These are phyloP conservation scores for Lacanobia wlatinum DNA, from an alignment of 2,888 invertebrate species.

Conservation along the genomic window DNA sequence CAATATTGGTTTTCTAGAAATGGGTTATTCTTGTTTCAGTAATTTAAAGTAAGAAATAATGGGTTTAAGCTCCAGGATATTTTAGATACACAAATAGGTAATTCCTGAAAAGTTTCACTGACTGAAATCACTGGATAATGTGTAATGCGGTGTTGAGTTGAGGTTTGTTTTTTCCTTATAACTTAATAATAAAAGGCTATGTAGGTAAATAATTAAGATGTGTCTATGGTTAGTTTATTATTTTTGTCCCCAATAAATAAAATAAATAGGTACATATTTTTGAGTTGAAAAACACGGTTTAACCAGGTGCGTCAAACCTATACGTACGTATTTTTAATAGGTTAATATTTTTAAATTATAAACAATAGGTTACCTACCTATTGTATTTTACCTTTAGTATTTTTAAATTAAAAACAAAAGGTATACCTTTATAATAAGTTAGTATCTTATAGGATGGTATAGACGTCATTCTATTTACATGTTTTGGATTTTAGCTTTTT, in stretches of 20 bases:
- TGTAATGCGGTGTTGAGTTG: neutral
- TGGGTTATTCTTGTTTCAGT: neutral
- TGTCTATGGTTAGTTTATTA: neutral
- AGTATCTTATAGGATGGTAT: neutral
- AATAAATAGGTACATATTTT: neutral
- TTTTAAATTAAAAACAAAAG: slow-evolving; percentile 7
- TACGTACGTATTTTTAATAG: too few species aligned
- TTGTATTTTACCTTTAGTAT: too few species aligned
- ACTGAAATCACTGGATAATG: neutral
- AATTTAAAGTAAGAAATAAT: neutral
- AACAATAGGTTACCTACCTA: slow-evolving; percentile 4
- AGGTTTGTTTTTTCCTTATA: slow-evolving; percentile 12
- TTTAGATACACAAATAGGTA: neutral
- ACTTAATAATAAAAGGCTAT: too few species aligned
- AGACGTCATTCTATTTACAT: neutral
- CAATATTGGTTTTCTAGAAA: neutral
- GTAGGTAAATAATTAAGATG: neutral
- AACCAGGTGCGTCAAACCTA: neutral
- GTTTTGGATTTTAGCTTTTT: neutral
- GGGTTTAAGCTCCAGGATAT: neutral
- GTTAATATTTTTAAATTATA: neutral
- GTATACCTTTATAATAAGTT: neutral
- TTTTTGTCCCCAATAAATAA: too few species aligned
- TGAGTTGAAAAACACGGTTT: neutral
- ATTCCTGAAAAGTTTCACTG: neutral